These are phyloP conservation scores for Cranoglanis bouderius DNA, from an alignment of 2,113 vertebrate species.

Conservation along the genomic window DNA sequence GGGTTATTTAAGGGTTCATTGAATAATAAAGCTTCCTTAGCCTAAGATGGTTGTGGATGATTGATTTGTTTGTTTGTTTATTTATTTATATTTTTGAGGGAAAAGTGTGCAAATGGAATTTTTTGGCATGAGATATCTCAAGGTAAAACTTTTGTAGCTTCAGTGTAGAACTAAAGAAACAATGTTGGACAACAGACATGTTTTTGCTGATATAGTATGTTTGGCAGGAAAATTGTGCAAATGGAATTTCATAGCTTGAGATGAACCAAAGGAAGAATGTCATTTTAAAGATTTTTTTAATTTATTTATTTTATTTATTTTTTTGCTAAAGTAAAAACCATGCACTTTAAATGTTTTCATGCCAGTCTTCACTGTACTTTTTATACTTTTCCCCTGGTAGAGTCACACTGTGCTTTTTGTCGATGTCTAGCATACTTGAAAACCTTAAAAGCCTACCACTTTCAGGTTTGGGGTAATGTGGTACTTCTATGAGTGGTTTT, in stretches of 20 bases:
- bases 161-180: not conserved
- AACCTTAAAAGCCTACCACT: slow-evolving; percentile 53
- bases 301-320: not conserved
- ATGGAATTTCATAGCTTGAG: not conserved
- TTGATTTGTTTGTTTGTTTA: not conserved
- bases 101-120: not conserved
- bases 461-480: slow-evolving; percentile 42
- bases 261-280: not conserved
- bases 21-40: not conserved
- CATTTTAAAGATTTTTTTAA: not conserved
- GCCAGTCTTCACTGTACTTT: not conserved
- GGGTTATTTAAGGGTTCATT: not conserved
- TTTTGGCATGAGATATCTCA: not conserved
- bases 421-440: slow-evolving; percentile 47
- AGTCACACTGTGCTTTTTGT: slow-evolving; percentile 8
- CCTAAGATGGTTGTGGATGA: not conserved
- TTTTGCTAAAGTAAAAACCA: not conserved
- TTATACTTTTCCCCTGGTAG: not conserved
- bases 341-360: slow-evolving; percentile 5
- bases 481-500: slow-evolving; percentile 52
- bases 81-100: not conserved
- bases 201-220: too few species aligned
- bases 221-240: not conserved
- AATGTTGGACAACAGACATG: not conserved
- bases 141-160: not conserved